These are phyloP conservation scores for Eriocheir sinensis DNA, from an alignment of 1,140 invertebrate species.

Conservation along the genomic window DNA sequence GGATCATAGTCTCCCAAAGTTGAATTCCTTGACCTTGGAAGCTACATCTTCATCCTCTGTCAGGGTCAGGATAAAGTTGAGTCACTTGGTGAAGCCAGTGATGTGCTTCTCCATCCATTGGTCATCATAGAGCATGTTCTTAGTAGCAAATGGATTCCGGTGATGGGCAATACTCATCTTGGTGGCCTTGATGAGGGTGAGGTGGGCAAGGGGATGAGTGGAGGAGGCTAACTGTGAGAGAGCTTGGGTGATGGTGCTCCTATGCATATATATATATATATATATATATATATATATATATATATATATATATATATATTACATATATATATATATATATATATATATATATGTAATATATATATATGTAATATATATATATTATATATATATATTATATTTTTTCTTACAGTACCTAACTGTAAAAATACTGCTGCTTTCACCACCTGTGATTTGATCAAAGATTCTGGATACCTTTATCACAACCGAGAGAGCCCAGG, in stretches of 20 bases:
- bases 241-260: no score
- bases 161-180: no score
- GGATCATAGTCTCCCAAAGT: conserved; percentile 66
- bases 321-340: conserved; percentile 29
- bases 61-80: conserved; percentile 93
- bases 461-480: no score
- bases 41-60: conserved; percentile 84
- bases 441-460: no score
- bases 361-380: conserved; percentile 38
- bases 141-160: no score
- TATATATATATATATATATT: conserved; percentile 15
- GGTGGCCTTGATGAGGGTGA: no score
- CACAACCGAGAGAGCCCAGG: no score
- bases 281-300: conserved; percentile 28
- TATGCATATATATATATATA: conserved; percentile 27
- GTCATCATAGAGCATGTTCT: conserved; percentile 89
- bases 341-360: conserved; percentile 31
- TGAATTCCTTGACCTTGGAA: conserved; percentile 64
- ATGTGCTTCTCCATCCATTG: conserved; percentile 91
- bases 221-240: no score
- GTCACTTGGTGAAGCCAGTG: conserved; percentile 91
- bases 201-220: no score
- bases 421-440: no score
- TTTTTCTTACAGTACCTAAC: no score
- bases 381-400: neutral